phyloP scores from a whole-genome alignment of 2,888 invertebrate species.

The Lutraria lutraria region DNA sequence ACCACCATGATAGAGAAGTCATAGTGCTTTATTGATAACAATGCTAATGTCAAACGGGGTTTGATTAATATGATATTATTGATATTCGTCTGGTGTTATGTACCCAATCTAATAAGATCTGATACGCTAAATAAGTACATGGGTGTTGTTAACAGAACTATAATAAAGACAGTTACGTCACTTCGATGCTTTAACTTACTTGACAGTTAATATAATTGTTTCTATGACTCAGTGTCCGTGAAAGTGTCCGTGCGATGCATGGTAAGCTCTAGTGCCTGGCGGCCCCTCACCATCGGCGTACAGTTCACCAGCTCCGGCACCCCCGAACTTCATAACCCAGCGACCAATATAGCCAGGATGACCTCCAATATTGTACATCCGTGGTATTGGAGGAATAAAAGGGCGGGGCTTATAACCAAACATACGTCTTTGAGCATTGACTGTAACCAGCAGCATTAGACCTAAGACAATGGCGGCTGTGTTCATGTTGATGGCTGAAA shows the following conservation, averaged over 20 bases:
- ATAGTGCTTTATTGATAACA: too few relatives aligned
- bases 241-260: conserved; percentile 58
- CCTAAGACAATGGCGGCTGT: not conserved
- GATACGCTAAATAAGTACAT: too few relatives aligned
- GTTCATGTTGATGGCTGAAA: conserved; percentile 11
- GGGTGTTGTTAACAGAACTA: too few relatives aligned
- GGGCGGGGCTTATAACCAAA: not conserved
- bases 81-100: too few relatives aligned
- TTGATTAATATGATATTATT: too few relatives aligned
- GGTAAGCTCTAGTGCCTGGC: conserved; percentile 51
- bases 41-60: too few relatives aligned
- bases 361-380: conserved; percentile 39
- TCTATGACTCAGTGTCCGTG: conserved; percentile 38
- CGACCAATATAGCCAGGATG: conserved; percentile 55
- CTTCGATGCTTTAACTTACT: too few relatives aligned
- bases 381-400: conserved; percentile 6
- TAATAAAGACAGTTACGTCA: too few relatives aligned
- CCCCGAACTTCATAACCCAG: conserved; percentile 41
- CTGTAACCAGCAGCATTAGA: not conserved
- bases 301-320: conserved; percentile 47
- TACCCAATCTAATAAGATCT: too few relatives aligned
- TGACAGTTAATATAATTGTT: too few relatives aligned
- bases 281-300: conserved; percentile 55
- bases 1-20: too few relatives aligned
- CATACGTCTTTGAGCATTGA: conserved; percentile 12